Conservation (phyloP, 2,797 vertebrate species). For the Crocidura indochinensis region DNA sequence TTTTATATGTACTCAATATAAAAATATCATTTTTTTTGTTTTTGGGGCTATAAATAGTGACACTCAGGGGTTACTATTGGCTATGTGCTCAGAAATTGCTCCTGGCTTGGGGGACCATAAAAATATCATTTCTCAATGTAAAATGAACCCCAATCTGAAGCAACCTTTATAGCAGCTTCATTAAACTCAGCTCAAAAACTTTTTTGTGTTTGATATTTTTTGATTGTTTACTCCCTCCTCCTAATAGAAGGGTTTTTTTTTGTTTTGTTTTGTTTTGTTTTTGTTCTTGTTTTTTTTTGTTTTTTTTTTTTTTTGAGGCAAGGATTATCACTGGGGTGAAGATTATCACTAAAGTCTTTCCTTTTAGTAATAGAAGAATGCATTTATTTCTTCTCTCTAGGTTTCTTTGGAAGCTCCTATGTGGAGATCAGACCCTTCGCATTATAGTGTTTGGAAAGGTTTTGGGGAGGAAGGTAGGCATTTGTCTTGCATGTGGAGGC, state of each 20-base stretch:
- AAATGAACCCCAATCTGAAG: background rate
- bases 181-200: conserved; percentile 36
- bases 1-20: no score
- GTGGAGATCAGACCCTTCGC: background rate
- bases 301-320: background rate
- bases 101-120: no score
- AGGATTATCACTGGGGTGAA: conserved; percentile 36
- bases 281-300: no score
- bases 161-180: background rate
- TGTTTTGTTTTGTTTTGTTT: no score
- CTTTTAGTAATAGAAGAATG: no score
- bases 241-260: background rate
- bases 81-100: no score
- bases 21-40: no score
- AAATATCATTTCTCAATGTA: background rate
- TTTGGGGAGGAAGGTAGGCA: no score
- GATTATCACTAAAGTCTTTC: background rate
- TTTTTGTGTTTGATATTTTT: conserved; percentile 54
- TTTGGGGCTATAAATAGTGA: no score
- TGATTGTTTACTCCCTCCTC: conserved; percentile 1
- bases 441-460: no score
- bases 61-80: no score
- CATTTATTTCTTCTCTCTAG: background rate
- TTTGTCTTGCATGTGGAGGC: no score
- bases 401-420: background rate